Evolutionary conservation across 2,113 vertebrate genomes (phyloP).

Genomic region (Ammodytes dubius): DNA sequence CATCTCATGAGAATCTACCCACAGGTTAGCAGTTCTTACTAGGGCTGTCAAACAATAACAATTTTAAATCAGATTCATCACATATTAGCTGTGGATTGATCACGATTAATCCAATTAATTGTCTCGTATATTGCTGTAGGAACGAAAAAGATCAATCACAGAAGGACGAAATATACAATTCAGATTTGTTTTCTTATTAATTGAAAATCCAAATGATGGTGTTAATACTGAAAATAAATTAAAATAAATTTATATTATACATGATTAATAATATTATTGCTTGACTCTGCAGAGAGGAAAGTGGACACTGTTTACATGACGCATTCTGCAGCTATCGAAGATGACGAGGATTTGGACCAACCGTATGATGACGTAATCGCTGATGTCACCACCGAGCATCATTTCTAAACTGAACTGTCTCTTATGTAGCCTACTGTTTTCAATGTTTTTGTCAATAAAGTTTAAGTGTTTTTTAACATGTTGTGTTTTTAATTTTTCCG

Average conservation of each 20-base stretch:
- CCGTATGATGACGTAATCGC: not conserved
- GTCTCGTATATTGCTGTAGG: too few relatives aligned
- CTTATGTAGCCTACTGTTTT: not conserved
- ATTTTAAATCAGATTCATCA: too few relatives aligned
- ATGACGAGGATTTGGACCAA: not conserved
- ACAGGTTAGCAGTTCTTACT: too few relatives aligned
- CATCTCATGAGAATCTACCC: too few relatives aligned
- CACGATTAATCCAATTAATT: too few relatives aligned
- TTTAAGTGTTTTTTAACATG: not conserved
- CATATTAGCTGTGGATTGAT: too few relatives aligned
- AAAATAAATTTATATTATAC: not conserved
- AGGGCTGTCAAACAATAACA: too few relatives aligned
- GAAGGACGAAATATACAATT: too few relatives aligned
- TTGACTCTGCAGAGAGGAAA: not conserved
- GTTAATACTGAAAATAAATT: too few relatives aligned
- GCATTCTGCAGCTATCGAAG: not conserved
- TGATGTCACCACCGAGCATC: conserved; percentile 30
- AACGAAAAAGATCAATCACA: too few relatives aligned
- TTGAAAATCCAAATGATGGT: too few relatives aligned
- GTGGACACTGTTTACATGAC: not conserved
- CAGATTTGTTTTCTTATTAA: too few relatives aligned
- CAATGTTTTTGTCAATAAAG: not conserved
- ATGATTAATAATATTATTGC: not conserved
- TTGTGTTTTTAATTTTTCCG: not conserved
- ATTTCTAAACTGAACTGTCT: conserved; percentile 9